Conservation (phyloP, 2,113 vertebrate species). For the Benitochromis conjunctus region DNA sequence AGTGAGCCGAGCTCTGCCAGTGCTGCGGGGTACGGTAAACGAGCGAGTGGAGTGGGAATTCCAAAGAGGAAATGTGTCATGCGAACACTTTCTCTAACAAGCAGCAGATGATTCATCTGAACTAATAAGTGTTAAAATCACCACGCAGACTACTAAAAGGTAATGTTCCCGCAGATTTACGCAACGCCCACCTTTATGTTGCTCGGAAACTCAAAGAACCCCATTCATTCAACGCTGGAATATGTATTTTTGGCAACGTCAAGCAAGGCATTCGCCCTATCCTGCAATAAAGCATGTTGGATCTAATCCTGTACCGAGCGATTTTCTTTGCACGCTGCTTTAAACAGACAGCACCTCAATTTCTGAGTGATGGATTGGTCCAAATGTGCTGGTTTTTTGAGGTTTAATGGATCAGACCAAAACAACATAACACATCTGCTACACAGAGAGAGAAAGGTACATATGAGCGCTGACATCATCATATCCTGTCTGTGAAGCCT, state of each 20-base stretch:
- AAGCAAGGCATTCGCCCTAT: not conserved
- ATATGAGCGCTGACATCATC: not conserved
- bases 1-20: constrained; percentile 7
- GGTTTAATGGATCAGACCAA: not conserved
- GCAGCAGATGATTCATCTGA: constrained; percentile 52
- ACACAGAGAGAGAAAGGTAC: not conserved
- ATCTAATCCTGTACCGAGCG: not conserved
- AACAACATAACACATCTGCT: not conserved
- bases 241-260: constrained; percentile 29
- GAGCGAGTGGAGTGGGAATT: constrained; percentile 50
- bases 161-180: constrained; percentile 40
- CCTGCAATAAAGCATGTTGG: constrained; percentile 45
- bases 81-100: constrained; percentile 47
- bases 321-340: constrained; percentile 28
- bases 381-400: not conserved
- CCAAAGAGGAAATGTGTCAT: constrained; percentile 67
- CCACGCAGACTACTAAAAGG: constrained; percentile 8
- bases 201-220: constrained; percentile 34
- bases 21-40: constrained; percentile 19
- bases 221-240: constrained; percentile 32
- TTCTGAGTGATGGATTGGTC: not conserved
- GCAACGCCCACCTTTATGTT: constrained; percentile 28
- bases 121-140: constrained; percentile 45
- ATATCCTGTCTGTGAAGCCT: not conserved
- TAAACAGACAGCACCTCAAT: constrained; percentile 22